phyloP scores from a whole-genome alignment of 2,113 vertebrate species.

The Bothrops jararaca region DNA sequence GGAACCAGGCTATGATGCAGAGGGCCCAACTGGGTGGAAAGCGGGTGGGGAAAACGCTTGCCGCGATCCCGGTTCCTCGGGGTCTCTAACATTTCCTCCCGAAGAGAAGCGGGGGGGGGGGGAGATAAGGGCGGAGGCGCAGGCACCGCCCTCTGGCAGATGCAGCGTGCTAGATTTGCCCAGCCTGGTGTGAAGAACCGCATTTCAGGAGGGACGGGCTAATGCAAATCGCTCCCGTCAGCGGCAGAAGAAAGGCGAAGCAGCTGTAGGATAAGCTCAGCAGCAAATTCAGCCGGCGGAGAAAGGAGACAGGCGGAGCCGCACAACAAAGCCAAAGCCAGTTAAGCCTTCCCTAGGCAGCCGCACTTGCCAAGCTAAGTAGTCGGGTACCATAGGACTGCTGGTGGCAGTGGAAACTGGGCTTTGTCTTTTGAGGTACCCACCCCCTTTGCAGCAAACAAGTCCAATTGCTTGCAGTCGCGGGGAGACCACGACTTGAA shows the following conservation, averaged over 20 bases:
- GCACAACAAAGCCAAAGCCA: slow-evolving; percentile 80
- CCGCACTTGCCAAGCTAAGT: slow-evolving; percentile 51
- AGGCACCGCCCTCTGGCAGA: slow-evolving; percentile 66
- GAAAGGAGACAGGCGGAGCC: slow-evolving; percentile 54
- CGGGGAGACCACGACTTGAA: slow-evolving; percentile 24
- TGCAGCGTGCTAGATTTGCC: slow-evolving; percentile 43
- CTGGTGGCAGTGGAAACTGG: not conserved
- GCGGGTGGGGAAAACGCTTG: not conserved
- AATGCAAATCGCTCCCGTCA: slow-evolving; percentile 68
- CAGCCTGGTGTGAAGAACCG: slow-evolving; percentile 71
- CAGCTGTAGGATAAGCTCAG: slow-evolving; percentile 73
- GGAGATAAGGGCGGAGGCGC: slow-evolving; percentile 19
- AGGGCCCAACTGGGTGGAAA: too few relatives aligned
- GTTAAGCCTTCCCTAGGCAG: slow-evolving; percentile 43
- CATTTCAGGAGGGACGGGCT: slow-evolving; percentile 71
- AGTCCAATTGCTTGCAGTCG: slow-evolving; percentile 26
- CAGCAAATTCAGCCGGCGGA: slow-evolving; percentile 44
- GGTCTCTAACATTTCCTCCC: not conserved
- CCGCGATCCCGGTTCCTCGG: not conserved
- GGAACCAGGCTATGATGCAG: not conserved
- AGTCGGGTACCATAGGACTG: not conserved
- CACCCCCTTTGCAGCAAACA: slow-evolving; percentile 19
- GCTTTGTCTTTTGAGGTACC: not conserved
- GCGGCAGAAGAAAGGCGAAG: slow-evolving; percentile 63
- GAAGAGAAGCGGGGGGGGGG: not conserved